phyloP scores from a whole-genome alignment of 2,888 invertebrate genomes.

The Corbicula japonica region DNA sequence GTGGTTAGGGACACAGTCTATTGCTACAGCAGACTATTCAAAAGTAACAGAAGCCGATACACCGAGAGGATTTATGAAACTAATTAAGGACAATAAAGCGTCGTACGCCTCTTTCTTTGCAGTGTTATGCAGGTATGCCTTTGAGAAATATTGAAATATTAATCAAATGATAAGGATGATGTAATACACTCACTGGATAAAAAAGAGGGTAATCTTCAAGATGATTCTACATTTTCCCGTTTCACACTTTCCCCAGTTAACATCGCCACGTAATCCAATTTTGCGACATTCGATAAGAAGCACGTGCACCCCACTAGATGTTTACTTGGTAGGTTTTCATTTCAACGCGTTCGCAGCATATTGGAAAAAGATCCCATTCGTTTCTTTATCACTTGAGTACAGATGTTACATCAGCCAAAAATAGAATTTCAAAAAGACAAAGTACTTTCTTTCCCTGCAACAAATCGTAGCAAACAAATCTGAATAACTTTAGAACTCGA shows the following conservation, averaged over 20 bases:
- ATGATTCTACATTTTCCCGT: not conserved
- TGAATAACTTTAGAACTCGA: too few species aligned
- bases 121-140: conserved; percentile 62
- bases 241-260: not conserved
- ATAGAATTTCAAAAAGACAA: too few species aligned
- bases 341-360: too few species aligned
- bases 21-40: conserved; percentile 38
- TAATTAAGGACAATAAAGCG: conserved; percentile 50
- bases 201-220: not conserved
- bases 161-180: not conserved
- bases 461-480: too few species aligned
- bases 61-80: conserved; percentile 60
- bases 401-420: too few species aligned
- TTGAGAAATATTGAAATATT: not conserved
- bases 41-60: conserved; percentile 51
- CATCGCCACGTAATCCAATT: not conserved
- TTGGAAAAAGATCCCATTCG: too few species aligned
- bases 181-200: not conserved
- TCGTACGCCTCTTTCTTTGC: conserved; percentile 64
- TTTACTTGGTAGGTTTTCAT: too few species aligned
- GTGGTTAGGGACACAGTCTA: conserved; percentile 61
- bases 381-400: too few species aligned
- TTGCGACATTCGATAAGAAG: not conserved
- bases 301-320: too few species aligned
- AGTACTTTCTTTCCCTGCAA: too few species aligned